Percentiles rank a stretch among this genome's conserved stretches.
Conservation (phyloP, 2,797 vertebrate genomes). For the Peromyscus aztecus region DNA sequence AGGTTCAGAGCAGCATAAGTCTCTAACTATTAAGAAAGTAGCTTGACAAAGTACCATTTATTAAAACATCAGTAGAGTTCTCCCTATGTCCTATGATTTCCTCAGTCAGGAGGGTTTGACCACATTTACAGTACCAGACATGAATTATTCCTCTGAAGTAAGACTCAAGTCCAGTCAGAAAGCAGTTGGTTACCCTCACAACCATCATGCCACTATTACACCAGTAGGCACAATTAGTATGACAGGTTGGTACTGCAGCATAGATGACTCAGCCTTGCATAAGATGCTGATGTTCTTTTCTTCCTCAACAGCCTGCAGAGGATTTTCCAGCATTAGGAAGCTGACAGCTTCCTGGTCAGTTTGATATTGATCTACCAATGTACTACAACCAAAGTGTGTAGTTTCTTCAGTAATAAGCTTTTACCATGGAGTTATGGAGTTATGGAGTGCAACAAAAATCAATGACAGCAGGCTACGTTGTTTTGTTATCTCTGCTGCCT, state of each 20-base stretch:
- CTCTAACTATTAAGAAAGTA: background rate
- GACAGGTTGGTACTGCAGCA: background rate
- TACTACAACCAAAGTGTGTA: background rate
- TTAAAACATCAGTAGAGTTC: background rate
- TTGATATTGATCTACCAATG: background rate
- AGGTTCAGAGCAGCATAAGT: background rate
- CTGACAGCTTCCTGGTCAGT: background rate
- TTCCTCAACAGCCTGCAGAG: background rate
- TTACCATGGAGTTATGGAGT: too few relatives aligned
- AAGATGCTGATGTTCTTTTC: background rate
- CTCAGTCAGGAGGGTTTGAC: too few relatives aligned
- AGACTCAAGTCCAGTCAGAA: background rate
- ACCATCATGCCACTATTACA: too few relatives aligned
- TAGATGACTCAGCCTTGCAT: background rate
- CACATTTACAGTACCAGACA: background rate
- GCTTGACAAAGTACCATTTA: background rate
- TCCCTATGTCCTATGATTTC: background rate
- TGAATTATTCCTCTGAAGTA: too few relatives aligned
- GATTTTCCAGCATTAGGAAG: background rate
- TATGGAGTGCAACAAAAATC: too few relatives aligned
- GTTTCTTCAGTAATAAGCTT: background rate
- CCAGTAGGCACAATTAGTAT: background rate
- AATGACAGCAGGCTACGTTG: background rate
- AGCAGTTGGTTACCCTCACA: too few relatives aligned
- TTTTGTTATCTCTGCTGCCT: background rate